phyloP scores from a whole-genome alignment of 2,888 invertebrate species.

The Chrysopilus asiliformis region DNA sequence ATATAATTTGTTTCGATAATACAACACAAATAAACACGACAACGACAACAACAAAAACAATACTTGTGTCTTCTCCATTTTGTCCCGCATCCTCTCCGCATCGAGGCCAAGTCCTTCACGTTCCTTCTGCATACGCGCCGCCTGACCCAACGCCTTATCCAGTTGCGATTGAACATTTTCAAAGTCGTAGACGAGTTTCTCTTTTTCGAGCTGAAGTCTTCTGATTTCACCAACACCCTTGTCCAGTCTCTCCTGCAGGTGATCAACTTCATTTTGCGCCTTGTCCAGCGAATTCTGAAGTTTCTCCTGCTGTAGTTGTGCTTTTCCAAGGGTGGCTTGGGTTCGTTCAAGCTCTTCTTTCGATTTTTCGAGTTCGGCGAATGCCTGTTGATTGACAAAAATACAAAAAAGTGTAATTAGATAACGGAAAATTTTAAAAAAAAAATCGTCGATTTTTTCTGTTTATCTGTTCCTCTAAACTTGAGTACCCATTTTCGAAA shows the following conservation, averaged over 20 bases:
- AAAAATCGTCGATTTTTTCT: not conserved
- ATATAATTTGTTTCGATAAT: slow-evolving; percentile 21
- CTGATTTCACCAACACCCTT: slow-evolving; percentile 69
- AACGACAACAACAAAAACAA: slow-evolving; percentile 20
- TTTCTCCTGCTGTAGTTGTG: slow-evolving; percentile 84
- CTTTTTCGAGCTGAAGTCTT: slow-evolving; percentile 65
- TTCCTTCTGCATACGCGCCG: slow-evolving; percentile 79
- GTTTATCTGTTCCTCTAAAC: too few species aligned
- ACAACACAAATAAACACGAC: slow-evolving; percentile 20
- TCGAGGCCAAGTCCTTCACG: slow-evolving; percentile 73
- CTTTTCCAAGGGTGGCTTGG: slow-evolving; percentile 79
- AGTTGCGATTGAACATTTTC: slow-evolving; percentile 82
- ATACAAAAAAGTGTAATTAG: not conserved
- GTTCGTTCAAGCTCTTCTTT: slow-evolving; percentile 80
- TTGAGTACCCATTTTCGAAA: too few species aligned
- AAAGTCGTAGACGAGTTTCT: slow-evolving; percentile 81
- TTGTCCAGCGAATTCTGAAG: slow-evolving; percentile 77
- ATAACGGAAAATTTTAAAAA: not conserved
- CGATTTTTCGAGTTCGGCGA: slow-evolving; percentile 71
- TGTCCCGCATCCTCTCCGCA: slow-evolving; percentile 73
- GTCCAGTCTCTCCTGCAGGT: slow-evolving; percentile 76
- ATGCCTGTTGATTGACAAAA: slow-evolving; percentile 37
- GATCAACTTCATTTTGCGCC: slow-evolving; percentile 81
- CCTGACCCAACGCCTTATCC: slow-evolving; percentile 79
- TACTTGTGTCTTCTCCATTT: slow-evolving; percentile 81